These are phyloP conservation scores for Mesembrinibis cayennensis DNA, from an alignment of 2,113 vertebrate species.

Conservation along the genomic window DNA sequence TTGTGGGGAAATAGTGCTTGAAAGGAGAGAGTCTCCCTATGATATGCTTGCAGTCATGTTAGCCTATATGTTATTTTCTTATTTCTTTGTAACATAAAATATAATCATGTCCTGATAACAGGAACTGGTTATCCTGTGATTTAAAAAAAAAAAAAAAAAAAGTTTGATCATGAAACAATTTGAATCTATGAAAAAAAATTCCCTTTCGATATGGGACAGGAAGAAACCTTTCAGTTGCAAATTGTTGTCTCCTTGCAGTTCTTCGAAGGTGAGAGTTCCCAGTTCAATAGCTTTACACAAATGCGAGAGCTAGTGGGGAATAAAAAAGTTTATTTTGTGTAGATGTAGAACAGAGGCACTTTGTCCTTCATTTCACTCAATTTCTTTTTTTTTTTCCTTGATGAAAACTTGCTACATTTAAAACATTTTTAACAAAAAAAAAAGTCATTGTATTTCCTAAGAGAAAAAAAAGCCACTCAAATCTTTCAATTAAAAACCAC, in stretches of 20 bases:
- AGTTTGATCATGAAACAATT: not conserved
- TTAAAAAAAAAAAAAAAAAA: not conserved
- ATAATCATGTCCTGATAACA: not conserved
- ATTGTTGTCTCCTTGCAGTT: not conserved
- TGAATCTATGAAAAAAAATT: not conserved
- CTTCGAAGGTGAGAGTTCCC: constrained; percentile 24
- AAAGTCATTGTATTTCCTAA: not conserved
- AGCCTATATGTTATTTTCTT: not conserved
- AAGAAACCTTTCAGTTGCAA: constrained; percentile 11
- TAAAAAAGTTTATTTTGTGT: not conserved
- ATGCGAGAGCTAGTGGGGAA: not conserved
- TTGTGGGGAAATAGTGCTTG: not conserved
- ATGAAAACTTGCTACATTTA: not conserved
- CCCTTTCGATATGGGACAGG: not conserved
- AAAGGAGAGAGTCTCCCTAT: not conserved
- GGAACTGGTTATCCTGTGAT: not conserved
- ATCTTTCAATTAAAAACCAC: not conserved
- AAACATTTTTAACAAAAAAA: not conserved
- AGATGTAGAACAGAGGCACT: not conserved
- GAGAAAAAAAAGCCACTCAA: not conserved
- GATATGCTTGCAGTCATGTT: not conserved
- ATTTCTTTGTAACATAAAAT: not conserved
- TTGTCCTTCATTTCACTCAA: constrained; percentile 9
- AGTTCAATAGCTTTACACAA: not conserved
- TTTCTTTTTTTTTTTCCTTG: not conserved